Evolutionary conservation across 1,140 invertebrate species (phyloP).

Genomic region (Cyphomyrmex costatus): DNA sequence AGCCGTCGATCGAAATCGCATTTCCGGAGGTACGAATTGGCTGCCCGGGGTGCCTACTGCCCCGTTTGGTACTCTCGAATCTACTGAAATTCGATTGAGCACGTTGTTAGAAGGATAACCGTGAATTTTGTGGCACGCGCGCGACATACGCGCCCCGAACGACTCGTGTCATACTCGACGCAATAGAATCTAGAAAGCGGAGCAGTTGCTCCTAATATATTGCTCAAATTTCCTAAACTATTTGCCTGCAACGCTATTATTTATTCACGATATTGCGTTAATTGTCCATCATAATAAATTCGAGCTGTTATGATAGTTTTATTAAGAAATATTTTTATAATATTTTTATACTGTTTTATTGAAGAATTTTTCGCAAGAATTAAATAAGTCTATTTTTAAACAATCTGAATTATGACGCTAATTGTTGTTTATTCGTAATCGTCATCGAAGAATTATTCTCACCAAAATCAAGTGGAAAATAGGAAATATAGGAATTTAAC

Average conservation of each 20-base stretch:
- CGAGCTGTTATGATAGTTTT: background rate
- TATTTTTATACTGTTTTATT: too few species aligned
- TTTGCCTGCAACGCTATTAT: background rate
- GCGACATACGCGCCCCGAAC: slow-evolving; percentile 41
- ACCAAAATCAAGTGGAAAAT: too few species aligned
- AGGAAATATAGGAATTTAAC: too few species aligned
- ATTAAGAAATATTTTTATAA: background rate
- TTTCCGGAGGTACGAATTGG: slow-evolving; percentile 81
- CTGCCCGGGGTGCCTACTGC: slow-evolving; percentile 61
- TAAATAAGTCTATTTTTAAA: too few species aligned
- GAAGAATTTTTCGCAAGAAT: too few species aligned
- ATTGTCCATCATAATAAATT: slow-evolving; percentile 8
- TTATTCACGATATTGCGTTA: background rate
- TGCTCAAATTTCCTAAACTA: slow-evolving; percentile 5
- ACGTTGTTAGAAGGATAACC: slow-evolving; percentile 73
- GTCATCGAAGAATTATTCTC: too few species aligned
- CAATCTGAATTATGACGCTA: too few species aligned
- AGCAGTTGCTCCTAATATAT: slow-evolving; percentile 18
- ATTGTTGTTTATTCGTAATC: too few species aligned
- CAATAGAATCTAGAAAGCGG: slow-evolving; percentile 29
- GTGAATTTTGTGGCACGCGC: slow-evolving; percentile 60
- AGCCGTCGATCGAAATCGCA: slow-evolving; percentile 83
- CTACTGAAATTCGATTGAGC: slow-evolving; percentile 67
- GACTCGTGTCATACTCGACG: slow-evolving; percentile 4
- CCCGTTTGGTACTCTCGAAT: slow-evolving; percentile 40